These are phyloP conservation scores for Muntiacus reevesi DNA, from an alignment of 2,113 vertebrate species.

Conservation along the genomic window DNA sequence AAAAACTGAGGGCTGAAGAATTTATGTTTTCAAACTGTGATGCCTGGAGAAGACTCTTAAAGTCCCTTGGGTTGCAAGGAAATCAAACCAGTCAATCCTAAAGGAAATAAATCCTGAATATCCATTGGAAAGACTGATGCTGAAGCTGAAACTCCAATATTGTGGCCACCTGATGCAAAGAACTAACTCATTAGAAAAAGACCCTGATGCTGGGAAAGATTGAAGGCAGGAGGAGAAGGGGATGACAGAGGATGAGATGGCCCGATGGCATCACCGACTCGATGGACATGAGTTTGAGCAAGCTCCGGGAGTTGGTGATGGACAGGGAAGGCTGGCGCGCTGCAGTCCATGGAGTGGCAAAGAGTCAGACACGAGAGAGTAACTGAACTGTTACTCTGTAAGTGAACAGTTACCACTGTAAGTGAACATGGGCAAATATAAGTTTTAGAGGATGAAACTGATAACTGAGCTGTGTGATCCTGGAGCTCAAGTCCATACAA, in stretches of 20 bases:
- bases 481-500: neutral
- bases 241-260: neutral
- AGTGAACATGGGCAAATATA: neutral
- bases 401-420: too few relatives aligned
- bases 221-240: neutral
- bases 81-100: neutral
- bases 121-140: neutral
- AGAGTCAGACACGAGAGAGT: too few relatives aligned
- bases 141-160: neutral
- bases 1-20: neutral
- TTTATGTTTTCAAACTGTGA: neutral
- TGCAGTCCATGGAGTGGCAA: too few relatives aligned
- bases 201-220: neutral
- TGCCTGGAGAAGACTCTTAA: neutral
- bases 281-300: too few relatives aligned
- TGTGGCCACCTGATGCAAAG: neutral
- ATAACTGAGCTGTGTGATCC: neutral
- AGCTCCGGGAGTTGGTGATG: too few relatives aligned
- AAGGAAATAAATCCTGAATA: neutral
- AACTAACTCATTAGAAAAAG: neutral
- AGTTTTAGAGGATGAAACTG: neutral
- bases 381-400: too few relatives aligned
- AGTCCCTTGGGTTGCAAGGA: neutral
- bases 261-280: too few relatives aligned
- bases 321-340: too few relatives aligned